Conservation (phyloP, 2,888 invertebrate species). For the Zaprionus lineosus region DNA sequence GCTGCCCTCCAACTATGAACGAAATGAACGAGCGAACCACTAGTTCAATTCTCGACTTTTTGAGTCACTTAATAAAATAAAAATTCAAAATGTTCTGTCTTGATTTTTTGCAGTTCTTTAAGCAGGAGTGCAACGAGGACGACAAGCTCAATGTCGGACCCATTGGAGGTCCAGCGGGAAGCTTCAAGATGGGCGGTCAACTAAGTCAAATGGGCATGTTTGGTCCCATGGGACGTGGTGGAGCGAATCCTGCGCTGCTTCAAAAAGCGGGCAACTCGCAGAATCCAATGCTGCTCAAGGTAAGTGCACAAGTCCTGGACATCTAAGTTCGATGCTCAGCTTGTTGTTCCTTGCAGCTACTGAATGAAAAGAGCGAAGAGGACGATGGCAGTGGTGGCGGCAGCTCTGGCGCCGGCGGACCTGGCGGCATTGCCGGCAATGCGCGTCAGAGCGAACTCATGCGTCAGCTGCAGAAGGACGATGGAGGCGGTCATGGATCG, state of each 20-base stretch:
- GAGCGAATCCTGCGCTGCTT: slow-evolving; percentile 43
- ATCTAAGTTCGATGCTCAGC: background rate
- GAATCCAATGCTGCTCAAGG: slow-evolving; percentile 87
- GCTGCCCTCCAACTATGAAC: background rate
- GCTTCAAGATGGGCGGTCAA: slow-evolving; percentile 69
- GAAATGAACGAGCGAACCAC: background rate
- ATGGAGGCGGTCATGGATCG: slow-evolving; percentile 67
- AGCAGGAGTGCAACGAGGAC: slow-evolving; percentile 80
- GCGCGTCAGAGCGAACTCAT: slow-evolving; percentile 84
- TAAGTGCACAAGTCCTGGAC: slow-evolving; percentile 74
- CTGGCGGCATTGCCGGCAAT: slow-evolving; percentile 62
- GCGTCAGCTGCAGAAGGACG: slow-evolving; percentile 84
- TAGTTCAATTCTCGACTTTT: background rate
- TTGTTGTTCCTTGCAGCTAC: slow-evolving; percentile 84
- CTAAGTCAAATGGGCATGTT: slow-evolving; percentile 48
- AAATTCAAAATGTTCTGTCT: background rate
- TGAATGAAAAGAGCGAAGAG: slow-evolving; percentile 92
- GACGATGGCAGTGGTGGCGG: slow-evolving; percentile 85
- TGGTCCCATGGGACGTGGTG: slow-evolving; percentile 39
- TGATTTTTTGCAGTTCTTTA: slow-evolving; percentile 62
- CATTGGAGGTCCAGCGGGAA: slow-evolving; percentile 36
- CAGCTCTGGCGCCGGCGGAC: slow-evolving; percentile 65
- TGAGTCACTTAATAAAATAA: background rate
- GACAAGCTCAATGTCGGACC: slow-evolving; percentile 71
- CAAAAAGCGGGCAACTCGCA: slow-evolving; percentile 82